These are phyloP conservation scores for Rhinoderma darwinii DNA, from an alignment of 2,113 vertebrate species.

Conservation along the genomic window DNA sequence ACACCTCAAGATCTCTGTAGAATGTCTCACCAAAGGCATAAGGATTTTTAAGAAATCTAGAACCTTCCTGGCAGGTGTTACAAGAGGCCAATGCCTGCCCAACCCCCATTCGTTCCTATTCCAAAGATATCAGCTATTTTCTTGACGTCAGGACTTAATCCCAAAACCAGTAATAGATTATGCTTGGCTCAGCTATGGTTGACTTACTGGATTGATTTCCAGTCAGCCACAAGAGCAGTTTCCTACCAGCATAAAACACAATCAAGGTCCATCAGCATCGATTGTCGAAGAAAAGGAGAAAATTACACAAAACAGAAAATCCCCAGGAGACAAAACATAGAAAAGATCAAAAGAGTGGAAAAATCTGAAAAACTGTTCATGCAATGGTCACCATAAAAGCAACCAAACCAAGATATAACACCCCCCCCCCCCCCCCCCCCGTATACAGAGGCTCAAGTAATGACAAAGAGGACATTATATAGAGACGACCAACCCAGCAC, in stretches of 20 bases:
- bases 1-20: too few species aligned
- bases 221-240: conserved; percentile 10
- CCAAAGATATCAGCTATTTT: conserved; percentile 35
- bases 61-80: background rate
- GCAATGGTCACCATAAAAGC: too few species aligned
- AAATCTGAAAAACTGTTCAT: too few species aligned
- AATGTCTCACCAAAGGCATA: too few species aligned
- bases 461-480: too few species aligned
- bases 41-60: background rate
- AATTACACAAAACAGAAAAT: background rate
- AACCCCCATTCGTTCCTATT: background rate
- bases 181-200: conserved; percentile 42
- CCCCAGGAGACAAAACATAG: background rate
- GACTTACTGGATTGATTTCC: conserved; percentile 54
- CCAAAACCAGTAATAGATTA: conserved; percentile 43
- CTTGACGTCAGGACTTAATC: background rate
- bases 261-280: conserved; percentile 42
- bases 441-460: too few species aligned
- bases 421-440: too few species aligned
- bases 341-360: background rate
- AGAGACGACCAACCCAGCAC: too few species aligned
- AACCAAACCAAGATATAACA: too few species aligned
- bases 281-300: conserved; percentile 23
- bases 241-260: conserved; percentile 36
- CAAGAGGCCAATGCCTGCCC: background rate